These are phyloP conservation scores for Brienomyrus longianalis DNA, from an alignment of 2,113 vertebrate genomes.

Conservation along the genomic window DNA sequence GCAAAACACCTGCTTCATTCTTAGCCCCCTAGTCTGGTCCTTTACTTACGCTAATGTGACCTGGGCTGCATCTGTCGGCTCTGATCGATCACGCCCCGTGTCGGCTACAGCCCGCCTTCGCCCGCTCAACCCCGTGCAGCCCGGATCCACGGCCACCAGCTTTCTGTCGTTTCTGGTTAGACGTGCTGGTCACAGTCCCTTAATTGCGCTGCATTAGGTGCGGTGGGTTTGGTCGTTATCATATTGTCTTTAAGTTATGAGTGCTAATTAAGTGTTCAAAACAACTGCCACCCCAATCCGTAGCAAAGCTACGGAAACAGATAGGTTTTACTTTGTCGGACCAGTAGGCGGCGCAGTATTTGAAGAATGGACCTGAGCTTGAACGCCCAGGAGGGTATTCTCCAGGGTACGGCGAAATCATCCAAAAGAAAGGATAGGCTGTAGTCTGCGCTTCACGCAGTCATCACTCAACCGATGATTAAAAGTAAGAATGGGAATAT, in stretches of 20 bases:
- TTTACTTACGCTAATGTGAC: neutral
- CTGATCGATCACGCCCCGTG: constrained; percentile 3
- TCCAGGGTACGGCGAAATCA: neutral
- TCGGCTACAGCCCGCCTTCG: neutral
- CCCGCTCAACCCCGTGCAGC: neutral
- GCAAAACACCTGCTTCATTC: constrained; percentile 3
- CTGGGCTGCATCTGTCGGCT: constrained; percentile 7
- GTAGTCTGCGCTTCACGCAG: neutral
- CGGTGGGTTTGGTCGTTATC: neutral
- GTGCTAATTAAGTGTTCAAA: neutral
- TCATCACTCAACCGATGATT: neutral
- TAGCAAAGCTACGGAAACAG: neutral
- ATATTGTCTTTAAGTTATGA: neutral
- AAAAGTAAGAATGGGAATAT: neutral
- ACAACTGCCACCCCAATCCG: neutral
- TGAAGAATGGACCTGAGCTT: neutral
- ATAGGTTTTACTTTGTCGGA: neutral
- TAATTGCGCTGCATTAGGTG: neutral
- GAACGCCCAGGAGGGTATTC: neutral
- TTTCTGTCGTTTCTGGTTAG: neutral
- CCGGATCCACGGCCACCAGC: neutral
- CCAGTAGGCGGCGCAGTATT: neutral
- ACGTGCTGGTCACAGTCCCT: neutral
- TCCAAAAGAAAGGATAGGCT: neutral
- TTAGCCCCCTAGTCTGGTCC: neutral